phyloP scores from a whole-genome alignment of 2,113 vertebrate species.

The Heteronetta atricapilla region DNA sequence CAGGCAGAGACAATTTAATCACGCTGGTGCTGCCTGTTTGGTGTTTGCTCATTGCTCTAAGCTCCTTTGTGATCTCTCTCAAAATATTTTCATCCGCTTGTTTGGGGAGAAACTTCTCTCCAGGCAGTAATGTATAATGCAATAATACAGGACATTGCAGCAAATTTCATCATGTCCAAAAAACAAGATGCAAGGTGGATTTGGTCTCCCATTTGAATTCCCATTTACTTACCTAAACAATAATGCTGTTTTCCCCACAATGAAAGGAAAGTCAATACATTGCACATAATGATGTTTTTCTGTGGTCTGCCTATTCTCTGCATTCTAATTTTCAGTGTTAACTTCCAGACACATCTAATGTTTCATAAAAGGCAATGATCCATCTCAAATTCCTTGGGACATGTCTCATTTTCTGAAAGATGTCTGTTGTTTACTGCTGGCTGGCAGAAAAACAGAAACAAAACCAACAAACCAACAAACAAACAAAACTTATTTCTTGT shows the following conservation, averaged over 20 bases:
- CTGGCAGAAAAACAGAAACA: not conserved
- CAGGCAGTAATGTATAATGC: slow-evolving; percentile 26
- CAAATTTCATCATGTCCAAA: slow-evolving; percentile 3
- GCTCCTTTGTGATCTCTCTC: slow-evolving; percentile 35
- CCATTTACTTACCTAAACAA: slow-evolving; percentile 41
- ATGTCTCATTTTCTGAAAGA: slow-evolving; percentile 46
- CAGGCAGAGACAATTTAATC: slow-evolving; percentile 25
- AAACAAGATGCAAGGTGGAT: not conserved
- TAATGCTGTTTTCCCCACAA: not conserved
- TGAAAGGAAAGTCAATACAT: not conserved
- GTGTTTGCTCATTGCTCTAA: slow-evolving; percentile 46
- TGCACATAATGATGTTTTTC: slow-evolving; percentile 51
- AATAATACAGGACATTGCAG: slow-evolving; percentile 23
- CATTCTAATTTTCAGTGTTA: slow-evolving; percentile 63
- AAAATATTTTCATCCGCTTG: slow-evolving; percentile 47
- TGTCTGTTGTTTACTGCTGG: slow-evolving; percentile 45
- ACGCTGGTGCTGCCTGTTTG: not conserved
- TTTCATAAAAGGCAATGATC: slow-evolving; percentile 72
- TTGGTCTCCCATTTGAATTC: slow-evolving; percentile 37
- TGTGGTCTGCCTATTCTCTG: slow-evolving; percentile 39
- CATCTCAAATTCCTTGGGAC: slow-evolving; percentile 64
- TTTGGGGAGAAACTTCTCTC: slow-evolving; percentile 43
- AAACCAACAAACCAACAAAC: too few species aligned
- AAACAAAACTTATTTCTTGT: not conserved
- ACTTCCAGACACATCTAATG: slow-evolving; percentile 59